phyloP scores from a whole-genome alignment of 2,888 invertebrate genomes.

The Parnassius smintheus region DNA sequence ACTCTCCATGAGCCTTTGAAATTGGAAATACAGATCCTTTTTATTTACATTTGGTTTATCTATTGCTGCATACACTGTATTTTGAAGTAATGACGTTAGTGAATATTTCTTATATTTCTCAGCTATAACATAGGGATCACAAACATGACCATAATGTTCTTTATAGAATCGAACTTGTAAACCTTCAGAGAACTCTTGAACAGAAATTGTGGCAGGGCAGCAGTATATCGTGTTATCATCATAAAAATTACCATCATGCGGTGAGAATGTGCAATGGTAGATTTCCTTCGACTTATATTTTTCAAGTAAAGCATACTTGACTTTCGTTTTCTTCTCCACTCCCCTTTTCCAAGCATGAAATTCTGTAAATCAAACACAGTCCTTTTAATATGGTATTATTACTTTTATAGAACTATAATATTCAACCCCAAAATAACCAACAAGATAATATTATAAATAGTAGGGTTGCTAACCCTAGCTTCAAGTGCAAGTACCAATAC shows the following conservation, averaged over 20 bases:
- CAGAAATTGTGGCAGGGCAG: constrained; percentile 52
- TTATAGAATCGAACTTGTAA: constrained; percentile 53
- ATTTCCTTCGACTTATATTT: constrained; percentile 40
- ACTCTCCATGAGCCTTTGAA: constrained; percentile 49
- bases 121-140: constrained; percentile 34
- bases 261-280: constrained; percentile 46
- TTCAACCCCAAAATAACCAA: too few relatives aligned
- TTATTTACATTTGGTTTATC: constrained; percentile 29
- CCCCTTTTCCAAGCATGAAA: constrained; percentile 52
- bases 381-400: too few relatives aligned
- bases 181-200: constrained; percentile 48
- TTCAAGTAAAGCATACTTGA: constrained; percentile 39
- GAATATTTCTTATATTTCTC: constrained; percentile 43
- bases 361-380: constrained; percentile 43
- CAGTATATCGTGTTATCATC: constrained; percentile 27
- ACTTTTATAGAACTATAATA: too few relatives aligned
- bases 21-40: constrained; percentile 45
- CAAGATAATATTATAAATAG: too few relatives aligned
- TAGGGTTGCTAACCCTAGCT: too few relatives aligned
- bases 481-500: too few relatives aligned
- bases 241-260: constrained; percentile 7
- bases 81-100: constrained; percentile 40
- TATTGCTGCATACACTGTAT: constrained; percentile 29
- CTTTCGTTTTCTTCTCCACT: constrained; percentile 42
- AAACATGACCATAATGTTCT: constrained; percentile 47